Evolutionary conservation across 2,113 vertebrate genomes (phyloP), one percentile per base, ranked within the genome.

Genomic region (Dasypus novemcinctus): DNA sequence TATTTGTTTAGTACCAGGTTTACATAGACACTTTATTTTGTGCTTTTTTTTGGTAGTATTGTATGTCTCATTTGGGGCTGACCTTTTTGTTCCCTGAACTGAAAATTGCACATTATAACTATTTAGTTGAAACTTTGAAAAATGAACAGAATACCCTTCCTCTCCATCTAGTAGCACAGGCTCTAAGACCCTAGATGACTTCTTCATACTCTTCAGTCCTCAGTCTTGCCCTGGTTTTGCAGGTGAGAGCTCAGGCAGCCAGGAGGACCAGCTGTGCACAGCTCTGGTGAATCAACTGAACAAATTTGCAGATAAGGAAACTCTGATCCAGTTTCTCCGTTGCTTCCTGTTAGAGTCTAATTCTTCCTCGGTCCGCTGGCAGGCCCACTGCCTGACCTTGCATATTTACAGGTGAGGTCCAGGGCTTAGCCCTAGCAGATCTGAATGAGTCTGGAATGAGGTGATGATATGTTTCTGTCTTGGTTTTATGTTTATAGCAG

Each of bases 341-440:
- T 99, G 99, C 98, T 99, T 99, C 98, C 97, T 99, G 93, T 98
- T 99, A 83, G 99, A 99, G 96, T 99, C 99, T 64, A 99, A 99
- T 97, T 99, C 99, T 0, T 99, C 99, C 36, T 99, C 99, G 0
- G 99, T 99, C 94, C 99, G 99, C 94, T 99, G 99, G 99, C 99
- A 99, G 97, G 99, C 99, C 29, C 99, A 99, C 97, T 99, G 99
- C 97, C 98, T 99, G 74, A 98, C 99, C 0, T 98, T 99, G 95
- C 99, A 99, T 97, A 99, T 99, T 98, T 99, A 99, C 98, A 99
- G 99, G 99, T 99, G 96, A 93, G 97, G 36, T 10, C 54, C 18
- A 0, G 18, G 87, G 17, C 46, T 57, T 29, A 8, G 11, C 11
- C 46, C 54, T 29, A 25, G 25, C 36, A 8, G 17, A 36, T 31